Evolutionary conservation across 2,113 vertebrate species (phyloP), one percentile per base, ranked within the genome.

Genomic region (Manacus vitellinus): DNA sequence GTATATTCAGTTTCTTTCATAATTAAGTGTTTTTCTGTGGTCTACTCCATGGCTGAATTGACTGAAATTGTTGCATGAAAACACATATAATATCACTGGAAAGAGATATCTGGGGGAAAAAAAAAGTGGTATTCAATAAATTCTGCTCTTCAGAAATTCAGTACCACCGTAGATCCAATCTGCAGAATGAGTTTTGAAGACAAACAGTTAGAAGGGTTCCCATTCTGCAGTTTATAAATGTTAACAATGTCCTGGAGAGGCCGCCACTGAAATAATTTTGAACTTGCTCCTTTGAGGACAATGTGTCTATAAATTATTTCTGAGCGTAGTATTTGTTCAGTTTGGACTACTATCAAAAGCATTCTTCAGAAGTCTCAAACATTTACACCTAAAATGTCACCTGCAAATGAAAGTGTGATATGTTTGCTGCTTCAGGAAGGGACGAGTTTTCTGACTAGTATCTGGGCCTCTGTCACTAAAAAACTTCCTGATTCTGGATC

Each of bases 351-450:
- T 56, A 44, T 37, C 74, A 81, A 95, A 85, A 89, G 49, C 41
- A 82, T 82, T 88, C 52, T 88, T 82, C 66, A 82, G 70, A 93
- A 81, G 41, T 22, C 76, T 77, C 37, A 89, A 80, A 91, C 62
- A 90, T 88, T 93, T 90, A 85, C 58, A 93, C 62, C 41, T 61
- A 68, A 90, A 94, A 93, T 83, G 92, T 78, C 88, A 93, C 54
- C 85, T 83, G 85, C 35, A 76, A 94, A 88, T 68, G 54, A 74
- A 93, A 93, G 39, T 6, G 1, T n/a, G 33, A 72, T 44, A 30
- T 74, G 33, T 71, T 93, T 81, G 43, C 68, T 78, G n/a, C 73
- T 79, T 52, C 76, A 72, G 39, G 56, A 91, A 85, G 70, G 31
- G 63, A 84, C 0, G 10, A 44, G 27, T 92, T 85, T 73, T 76